A percentile compares a stretch with the other conserved stretches of the same genome.
Conservation (phyloP, 2,797 vertebrate species). For the Danio aesculapii region DNA sequence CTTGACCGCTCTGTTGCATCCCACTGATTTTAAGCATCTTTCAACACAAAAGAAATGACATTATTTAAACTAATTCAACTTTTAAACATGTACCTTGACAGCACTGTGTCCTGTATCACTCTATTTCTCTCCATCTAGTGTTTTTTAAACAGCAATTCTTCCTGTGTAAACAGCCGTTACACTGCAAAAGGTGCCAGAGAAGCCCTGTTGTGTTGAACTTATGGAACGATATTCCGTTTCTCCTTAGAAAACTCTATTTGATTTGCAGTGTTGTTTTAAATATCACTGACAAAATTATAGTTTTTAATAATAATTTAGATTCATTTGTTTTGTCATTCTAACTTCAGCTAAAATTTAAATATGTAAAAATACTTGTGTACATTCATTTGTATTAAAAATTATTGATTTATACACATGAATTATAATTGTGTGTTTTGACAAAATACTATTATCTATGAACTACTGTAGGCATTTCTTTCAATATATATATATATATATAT, state of each 20-base stretch:
- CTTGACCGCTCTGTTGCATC: neutral
- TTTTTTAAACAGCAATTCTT: neutral
- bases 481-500: too few species aligned
- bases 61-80: neutral
- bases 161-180: neutral
- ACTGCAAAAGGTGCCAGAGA: neutral
- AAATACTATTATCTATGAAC: too few species aligned
- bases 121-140: neutral
- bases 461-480: too few species aligned
- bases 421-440: too few species aligned
- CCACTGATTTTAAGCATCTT: neutral
- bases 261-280: neutral
- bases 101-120: neutral
- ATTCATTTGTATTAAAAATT: neutral
- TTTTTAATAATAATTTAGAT: neutral
- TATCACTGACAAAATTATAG: too few species aligned
- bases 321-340: neutral
- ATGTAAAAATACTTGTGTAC: neutral
- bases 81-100: neutral
- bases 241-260: neutral
- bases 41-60: neutral
- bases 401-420: too few species aligned
- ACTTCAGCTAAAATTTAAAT: neutral
- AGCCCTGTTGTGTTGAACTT: neutral
- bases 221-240: neutral